These are phyloP conservation scores for Drosophila sulfurigaster DNA, from an alignment of 1,140 invertebrate species.

Conservation along the genomic window DNA sequence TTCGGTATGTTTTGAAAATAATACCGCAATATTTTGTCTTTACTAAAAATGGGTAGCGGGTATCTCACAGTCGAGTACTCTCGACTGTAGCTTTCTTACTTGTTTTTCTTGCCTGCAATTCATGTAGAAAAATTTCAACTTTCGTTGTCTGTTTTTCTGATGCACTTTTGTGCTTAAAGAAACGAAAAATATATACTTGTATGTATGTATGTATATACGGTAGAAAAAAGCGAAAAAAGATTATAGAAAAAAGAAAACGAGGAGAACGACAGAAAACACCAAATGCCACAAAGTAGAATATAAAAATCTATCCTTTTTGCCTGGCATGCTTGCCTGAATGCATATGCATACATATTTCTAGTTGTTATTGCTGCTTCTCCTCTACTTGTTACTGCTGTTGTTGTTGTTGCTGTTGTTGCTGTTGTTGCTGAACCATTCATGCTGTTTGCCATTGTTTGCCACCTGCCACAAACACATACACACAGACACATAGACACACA, in stretches of 20 bases:
- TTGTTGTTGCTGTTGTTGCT: slow-evolving; percentile 22
- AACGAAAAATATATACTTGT: slow-evolving; percentile 3
- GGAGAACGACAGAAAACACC: slow-evolving; percentile 3
- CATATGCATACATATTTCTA: slow-evolving; percentile 50
- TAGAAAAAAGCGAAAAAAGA: not conserved
- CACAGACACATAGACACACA: slow-evolving; percentile 4
- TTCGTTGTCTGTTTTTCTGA: not conserved
- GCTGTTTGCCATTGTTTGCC: slow-evolving; percentile 49
- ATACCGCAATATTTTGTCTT: no score
- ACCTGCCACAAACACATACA: slow-evolving; percentile 39
- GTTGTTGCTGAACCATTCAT: slow-evolving; percentile 33
- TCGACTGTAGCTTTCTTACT: no score
- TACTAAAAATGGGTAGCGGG: no score
- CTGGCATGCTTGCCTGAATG: slow-evolving; percentile 33
- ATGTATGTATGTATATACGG: no score
- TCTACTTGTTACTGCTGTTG: not conserved
- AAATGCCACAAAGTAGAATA: slow-evolving; percentile 52
- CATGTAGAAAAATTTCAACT: slow-evolving; percentile 26
- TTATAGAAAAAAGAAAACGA: not conserved
- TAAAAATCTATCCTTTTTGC: slow-evolving; percentile 49
- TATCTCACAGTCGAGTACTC: no score
- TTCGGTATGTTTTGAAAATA: no score
- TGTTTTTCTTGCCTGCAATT: slow-evolving; percentile 26
- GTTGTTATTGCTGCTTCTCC: slow-evolving; percentile 25
- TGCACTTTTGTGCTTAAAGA: slow-evolving; percentile 3